Evolutionary conservation across 1,140 invertebrate species (phyloP).

Genomic region (Phenacoccus solenopsis): DNA sequence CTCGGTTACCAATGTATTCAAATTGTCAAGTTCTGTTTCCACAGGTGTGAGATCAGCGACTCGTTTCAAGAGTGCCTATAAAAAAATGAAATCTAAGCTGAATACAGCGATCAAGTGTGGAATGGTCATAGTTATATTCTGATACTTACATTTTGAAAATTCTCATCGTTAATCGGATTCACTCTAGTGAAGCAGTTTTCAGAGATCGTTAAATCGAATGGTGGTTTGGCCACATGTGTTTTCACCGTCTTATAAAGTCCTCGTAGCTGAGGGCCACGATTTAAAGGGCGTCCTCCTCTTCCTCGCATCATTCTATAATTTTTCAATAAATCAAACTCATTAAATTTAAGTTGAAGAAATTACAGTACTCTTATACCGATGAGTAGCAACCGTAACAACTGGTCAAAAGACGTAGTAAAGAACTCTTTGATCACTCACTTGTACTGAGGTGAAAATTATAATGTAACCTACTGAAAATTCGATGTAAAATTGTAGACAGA

Average conservation of each 20-base stretch:
- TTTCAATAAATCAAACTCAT: too few species aligned
- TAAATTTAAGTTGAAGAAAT: too few species aligned
- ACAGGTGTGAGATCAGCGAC: constrained; percentile 82
- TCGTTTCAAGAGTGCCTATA: constrained; percentile 71
- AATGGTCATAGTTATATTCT: neutral
- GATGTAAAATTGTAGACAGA: too few species aligned
- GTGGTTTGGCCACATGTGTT: constrained; percentile 8
- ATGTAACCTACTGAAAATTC: too few species aligned
- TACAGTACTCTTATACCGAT: too few species aligned
- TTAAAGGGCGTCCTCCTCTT: neutral
- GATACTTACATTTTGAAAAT: neutral
- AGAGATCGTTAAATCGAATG: neutral
- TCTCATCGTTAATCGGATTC: neutral
- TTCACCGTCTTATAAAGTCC: neutral
- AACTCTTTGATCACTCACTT: too few species aligned
- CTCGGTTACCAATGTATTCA: constrained; percentile 85
- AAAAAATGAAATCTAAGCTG: neutral
- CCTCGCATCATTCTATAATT: constrained; percentile 10
- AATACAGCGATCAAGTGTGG: too few species aligned
- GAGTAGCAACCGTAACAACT: too few species aligned
- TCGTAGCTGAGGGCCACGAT: neutral
- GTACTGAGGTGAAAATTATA: too few species aligned
- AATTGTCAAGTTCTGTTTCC: constrained; percentile 74
- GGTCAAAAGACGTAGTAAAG: too few species aligned
- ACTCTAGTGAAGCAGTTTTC: neutral